These are phyloP conservation scores for Carettochelys insculpta DNA, from an alignment of 2,113 vertebrate species.

Conservation along the genomic window DNA sequence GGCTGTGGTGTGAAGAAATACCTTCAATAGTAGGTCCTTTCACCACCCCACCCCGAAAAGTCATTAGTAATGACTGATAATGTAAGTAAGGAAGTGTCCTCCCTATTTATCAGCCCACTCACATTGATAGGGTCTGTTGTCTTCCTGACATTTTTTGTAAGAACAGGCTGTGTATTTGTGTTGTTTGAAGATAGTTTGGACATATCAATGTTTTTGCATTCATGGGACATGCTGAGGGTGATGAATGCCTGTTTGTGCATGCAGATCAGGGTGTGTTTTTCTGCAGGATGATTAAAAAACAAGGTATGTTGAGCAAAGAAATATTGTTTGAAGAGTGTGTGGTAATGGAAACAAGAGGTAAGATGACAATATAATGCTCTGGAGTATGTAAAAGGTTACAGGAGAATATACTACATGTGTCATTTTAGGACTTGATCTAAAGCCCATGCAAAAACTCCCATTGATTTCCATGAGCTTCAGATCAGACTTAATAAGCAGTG, in stretches of 20 bases:
- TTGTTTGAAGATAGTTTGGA: constrained; percentile 25
- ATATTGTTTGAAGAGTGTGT: constrained; percentile 39
- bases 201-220: constrained; percentile 20
- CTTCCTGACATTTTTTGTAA: constrained; percentile 27
- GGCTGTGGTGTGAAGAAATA: not conserved
- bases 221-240: constrained; percentile 7
- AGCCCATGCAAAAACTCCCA: constrained; percentile 12
- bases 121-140: constrained; percentile 34
- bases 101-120: constrained; percentile 48
- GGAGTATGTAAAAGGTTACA: constrained; percentile 31
- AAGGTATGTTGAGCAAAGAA: not conserved
- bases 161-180: constrained; percentile 39
- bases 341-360: constrained; percentile 36
- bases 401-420: constrained; percentile 32
- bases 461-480: constrained; percentile 18
- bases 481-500: constrained; percentile 26
- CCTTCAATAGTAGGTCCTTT: constrained; percentile 8
- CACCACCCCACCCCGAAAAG: not conserved
- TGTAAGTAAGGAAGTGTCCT: not conserved
- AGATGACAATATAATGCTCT: not conserved
- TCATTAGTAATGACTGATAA: constrained; percentile 16
- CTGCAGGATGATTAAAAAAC: constrained; percentile 42
- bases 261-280: not conserved
- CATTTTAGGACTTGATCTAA: constrained; percentile 38
- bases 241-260: constrained; percentile 1